Evolutionary conservation across 2,888 invertebrate genomes (phyloP), one percentile per base, ranked within the genome.

Genomic region (Beris chalybata): DNA sequence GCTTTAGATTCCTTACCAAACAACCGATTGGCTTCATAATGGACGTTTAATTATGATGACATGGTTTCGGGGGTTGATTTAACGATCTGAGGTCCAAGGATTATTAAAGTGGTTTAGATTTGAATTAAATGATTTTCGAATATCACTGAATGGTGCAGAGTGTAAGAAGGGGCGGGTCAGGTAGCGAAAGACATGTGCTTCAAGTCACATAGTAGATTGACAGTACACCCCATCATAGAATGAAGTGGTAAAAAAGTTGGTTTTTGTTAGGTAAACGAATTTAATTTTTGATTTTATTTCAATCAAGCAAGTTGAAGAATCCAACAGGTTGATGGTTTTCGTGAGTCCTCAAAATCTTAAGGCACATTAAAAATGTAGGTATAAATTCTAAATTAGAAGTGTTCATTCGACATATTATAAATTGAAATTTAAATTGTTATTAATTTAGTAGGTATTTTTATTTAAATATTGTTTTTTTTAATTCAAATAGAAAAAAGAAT

Each of bases 151-250:
- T 15, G 4, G 15, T 32, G 57, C 38, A 43, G 43, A 15, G 3
- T 38, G 2, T 13, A 11, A 47, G 12, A 15, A 53, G 53, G 57
- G 56, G 12, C 11, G 13, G 1, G 29, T 55, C 56, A 38, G 64
- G 52, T 66, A 56, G 57, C 45, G 30, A 64, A 75, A 78, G 78
- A 78, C 79, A 79, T 79, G 79, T 79, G 79, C 76, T 79, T 74
- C 74, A 72, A 77, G 77, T 79, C 79, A 78, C 79, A 79, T 75
- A 74, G 13, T 29, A 32, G 38, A 57, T 57, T 5, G 44, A 57
- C 30, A 38, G 38, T 57, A 5, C 56, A 48, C 32, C 53, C 67
- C 56, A 32, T 70, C 63, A 38, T 38, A 1, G 38, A 9, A 38
- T 38, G 5, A 9, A 7, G 38, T 38, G 38, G 9, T 38, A 9